A percentile compares a stretch with the other conserved stretches of the same genome.
phyloP scores from a whole-genome alignment of 2,888 invertebrate species.

The Cybosia mesomella region DNA sequence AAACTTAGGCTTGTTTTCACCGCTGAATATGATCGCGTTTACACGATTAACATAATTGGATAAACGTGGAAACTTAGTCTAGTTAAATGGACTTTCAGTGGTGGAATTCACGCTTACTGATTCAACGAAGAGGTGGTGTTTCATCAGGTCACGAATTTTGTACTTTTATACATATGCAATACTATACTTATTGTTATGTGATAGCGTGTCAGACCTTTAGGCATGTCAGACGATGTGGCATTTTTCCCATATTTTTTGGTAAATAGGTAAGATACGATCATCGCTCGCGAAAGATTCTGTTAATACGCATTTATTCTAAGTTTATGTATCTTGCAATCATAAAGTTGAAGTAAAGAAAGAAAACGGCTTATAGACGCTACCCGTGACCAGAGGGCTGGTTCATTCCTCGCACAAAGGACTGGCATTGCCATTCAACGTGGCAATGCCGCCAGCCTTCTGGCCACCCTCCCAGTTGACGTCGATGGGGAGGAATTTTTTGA shows the following conservation, averaged over 20 bases:
- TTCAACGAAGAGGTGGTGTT: not conserved
- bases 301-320: slow-evolving; percentile 45
- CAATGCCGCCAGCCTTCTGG: too few species aligned
- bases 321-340: slow-evolving; percentile 34
- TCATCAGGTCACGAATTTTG: not conserved
- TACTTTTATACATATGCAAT: too few species aligned
- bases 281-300: slow-evolving; percentile 33
- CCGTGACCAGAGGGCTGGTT: too few species aligned
- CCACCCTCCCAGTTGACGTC: too few species aligned
- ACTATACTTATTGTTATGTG: not conserved
- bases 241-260: slow-evolving; percentile 30
- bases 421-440: too few species aligned
- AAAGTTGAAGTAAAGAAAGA: slow-evolving; percentile 27
- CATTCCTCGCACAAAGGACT: too few species aligned
- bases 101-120: not conserved
- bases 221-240: slow-evolving; percentile 17
- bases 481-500: too few species aligned
- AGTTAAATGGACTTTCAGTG: not conserved
- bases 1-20: too few species aligned
- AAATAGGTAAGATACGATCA: slow-evolving; percentile 42
- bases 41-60: too few species aligned
- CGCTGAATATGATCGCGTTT: too few species aligned
- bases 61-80: too few species aligned
- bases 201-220: slow-evolving; percentile 8
- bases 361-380: too few species aligned